Evolutionary conservation across 35 echinoderm and acorn worm genomes (phyloP), one percentile per base, ranked within the genome.

Genomic region (Acanthaster planci): DNA sequence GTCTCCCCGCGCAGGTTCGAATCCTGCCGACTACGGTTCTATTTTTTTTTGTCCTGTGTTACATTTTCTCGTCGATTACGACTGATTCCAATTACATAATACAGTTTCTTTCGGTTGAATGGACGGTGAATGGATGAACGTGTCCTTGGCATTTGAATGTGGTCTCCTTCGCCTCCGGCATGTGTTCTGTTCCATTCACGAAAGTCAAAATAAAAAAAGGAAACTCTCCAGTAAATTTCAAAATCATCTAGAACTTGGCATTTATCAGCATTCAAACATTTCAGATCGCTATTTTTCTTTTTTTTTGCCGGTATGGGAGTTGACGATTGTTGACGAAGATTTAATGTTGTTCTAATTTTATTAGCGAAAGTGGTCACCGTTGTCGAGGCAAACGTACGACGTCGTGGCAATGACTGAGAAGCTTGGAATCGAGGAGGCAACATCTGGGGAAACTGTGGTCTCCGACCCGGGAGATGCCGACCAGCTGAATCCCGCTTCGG

Each of bases 11-110:
- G 91, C 92, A 94, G 87, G 92, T 94, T 94, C 92, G 92, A 90
- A 94, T 86, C 92, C 92, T 94, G 92, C 92, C 92, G 90, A 90
- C 92, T 94, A 94, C 87, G 92, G 51, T n/a, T n/a, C n/a, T n/a
- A 0, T 38, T 6, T 60, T 12, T 80, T 81, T 86, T 55, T 79
- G 10, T 1, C 0, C 0, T 15, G 8, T 1, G 23, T 21, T 75
- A 0, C 0, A 75, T n/a, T n/a, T n/a, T n/a, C n/a, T n/a, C n/a
- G 59, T 67, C 59, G 59, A 21, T 14, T 14, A 18, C 60, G 60
- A 68, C 19, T 8, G 60, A 26, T 68, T 68, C 5, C 5, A 18
- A 18, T 18, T 5, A 60, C 4, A 18, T 60, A 7, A 8, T 19
- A 54, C 19, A n/a, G 52, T 54, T 9, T 54, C 19, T 54, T 54